Base-by-base conservation (phyloP, 2,797 vertebrate genomes). In the Amphiprion clarkii region DNA sequence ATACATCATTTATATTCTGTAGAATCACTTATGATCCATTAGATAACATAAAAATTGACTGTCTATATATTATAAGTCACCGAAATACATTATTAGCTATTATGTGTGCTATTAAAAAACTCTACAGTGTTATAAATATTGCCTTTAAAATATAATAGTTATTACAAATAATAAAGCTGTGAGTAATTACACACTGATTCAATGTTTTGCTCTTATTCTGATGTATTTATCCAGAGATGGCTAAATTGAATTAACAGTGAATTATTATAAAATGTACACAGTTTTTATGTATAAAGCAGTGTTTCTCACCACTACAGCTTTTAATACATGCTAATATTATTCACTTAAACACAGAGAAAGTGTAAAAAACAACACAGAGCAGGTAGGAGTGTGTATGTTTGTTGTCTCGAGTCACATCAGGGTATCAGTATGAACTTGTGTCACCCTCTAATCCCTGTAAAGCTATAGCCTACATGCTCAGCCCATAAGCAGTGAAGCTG, bases 401-500 rank as follows among this genome's bases (percentile, higher is more conserved):
- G 52, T 85, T 71, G 53, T 71, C 46, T 63, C 25, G 46, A 59
- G 67, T 76, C 67, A 75, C 69, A 78, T 67, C 52, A 87, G 70
- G 71, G 71, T 68, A 83, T 88, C 42, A 48, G 60, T 31, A 64
- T 82, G 58, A 88, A 90, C 76, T 31, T 69, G 23, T 67, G 23
- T 87, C 76, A 87, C 81, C 77, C 71, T 86, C 16, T 88, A 90
- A 90, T 89, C 87, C 63, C 62, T 58, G 51, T 75, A 74, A 39
- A 85, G 25, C 78, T 89, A 76, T 75, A 83, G 29, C 72, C 67
- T 57, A 63, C 68, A 77, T 74, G 29, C 66, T 84, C 71, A 76
- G 57, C 52, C 36, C 27, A 57, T 74, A 62, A 60, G 42, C 55
- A 84, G 44, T 27, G 1, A 19, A 67, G 16, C 39, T 75, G 4